phyloP scores from a whole-genome alignment of 2,113 vertebrate genomes.

The Percina caprodes region DNA sequence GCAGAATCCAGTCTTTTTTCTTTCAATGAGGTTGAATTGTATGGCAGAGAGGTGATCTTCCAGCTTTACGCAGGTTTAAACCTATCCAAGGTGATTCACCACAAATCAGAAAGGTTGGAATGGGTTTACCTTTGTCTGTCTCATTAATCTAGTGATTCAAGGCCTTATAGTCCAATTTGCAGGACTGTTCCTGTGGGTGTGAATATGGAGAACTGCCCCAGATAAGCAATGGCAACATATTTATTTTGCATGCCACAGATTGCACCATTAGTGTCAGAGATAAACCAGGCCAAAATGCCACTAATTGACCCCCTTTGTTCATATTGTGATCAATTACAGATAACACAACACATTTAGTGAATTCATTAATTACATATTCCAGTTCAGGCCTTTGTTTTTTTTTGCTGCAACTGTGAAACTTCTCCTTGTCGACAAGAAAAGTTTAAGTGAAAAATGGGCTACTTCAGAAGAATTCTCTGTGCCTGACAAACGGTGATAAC shows the following conservation, averaged over 20 bases:
- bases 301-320: conserved; percentile 65
- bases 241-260: conserved; percentile 50
- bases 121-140: conserved; percentile 69
- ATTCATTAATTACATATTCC: conserved; percentile 48
- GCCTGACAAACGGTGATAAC: conserved; percentile 76
- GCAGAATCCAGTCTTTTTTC: conserved; percentile 27
- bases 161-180: conserved; percentile 49
- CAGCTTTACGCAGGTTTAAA: conserved; percentile 44
- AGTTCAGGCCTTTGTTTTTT: conserved; percentile 30
- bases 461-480: conserved; percentile 58
- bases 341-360: conserved; percentile 35
- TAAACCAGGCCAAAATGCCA: conserved; percentile 45
- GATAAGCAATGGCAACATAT: conserved; percentile 59
- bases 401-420: conserved; percentile 15
- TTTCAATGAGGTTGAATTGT: conserved; percentile 28
- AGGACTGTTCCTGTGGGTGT: conserved; percentile 49
- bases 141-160: conserved; percentile 74
- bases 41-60: conserved; percentile 29
- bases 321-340: conserved; percentile 66
- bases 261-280: conserved; percentile 44
- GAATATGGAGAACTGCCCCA: conserved; percentile 59
- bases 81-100: conserved; percentile 63
- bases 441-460: conserved; percentile 34
- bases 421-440: conserved; percentile 17
- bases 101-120: conserved; percentile 62